A percentile compares a stretch with the other conserved stretches of the same genome.
These are phyloP conservation scores for Xenopus tropicalis DNA, from an alignment of 2,113 vertebrate genomes.

Conservation along the genomic window UCB_Xtro_10.0 CM004450.2:38593501-38594000, in stretches of 20 bases:
- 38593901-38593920: no score
- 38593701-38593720: constrained; percentile 91
- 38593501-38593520: no score
- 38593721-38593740: constrained; percentile 93
- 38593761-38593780: constrained; percentile 87
- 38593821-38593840: background rate
- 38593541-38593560: constrained; percentile 87
- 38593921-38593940: no score
- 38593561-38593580: constrained; percentile 80
- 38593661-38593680: constrained; percentile 85
- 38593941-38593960: no score
- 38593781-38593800: constrained; percentile 79
- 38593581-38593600: constrained; percentile 80
- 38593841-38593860: background rate
- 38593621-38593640: constrained; percentile 71
- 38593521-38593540: no score
- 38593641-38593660: constrained; percentile 73
- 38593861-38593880: background rate
- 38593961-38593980: no score
- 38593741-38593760: constrained; percentile 94
- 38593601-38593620: constrained; percentile 86
- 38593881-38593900: background rate
- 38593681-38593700: constrained; percentile 81
- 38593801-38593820: constrained; percentile 69
- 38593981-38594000: no score